phyloP scores from a whole-genome alignment of 2,113 vertebrate species.

The Boleophthalmus pectinirostris region DNA sequence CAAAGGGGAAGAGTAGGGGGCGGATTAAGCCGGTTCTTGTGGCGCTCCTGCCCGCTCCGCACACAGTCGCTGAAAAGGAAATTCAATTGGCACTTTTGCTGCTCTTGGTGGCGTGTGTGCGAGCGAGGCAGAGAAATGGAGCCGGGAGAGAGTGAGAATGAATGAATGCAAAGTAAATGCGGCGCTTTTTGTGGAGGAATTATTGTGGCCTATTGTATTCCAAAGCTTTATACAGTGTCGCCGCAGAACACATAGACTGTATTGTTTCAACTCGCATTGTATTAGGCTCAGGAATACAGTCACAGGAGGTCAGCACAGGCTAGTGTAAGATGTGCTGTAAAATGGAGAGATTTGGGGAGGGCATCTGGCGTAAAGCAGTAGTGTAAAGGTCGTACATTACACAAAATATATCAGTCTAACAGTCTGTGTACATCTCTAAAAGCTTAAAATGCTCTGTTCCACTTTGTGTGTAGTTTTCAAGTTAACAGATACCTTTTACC shows the following conservation, averaged over 20 bases:
- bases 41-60: slow-evolving; percentile 51
- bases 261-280: slow-evolving; percentile 20
- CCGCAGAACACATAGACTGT: slow-evolving; percentile 20
- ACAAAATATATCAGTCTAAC: no score
- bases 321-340: neutral
- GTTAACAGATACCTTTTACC: no score
- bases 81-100: slow-evolving; percentile 65
- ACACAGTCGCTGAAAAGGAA: slow-evolving; percentile 54
- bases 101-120: slow-evolving; percentile 31
- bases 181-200: slow-evolving; percentile 10
- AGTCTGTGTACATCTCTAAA: no score
- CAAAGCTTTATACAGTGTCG: neutral
- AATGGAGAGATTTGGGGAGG: neutral
- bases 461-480: no score
- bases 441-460: no score
- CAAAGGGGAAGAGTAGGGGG: slow-evolving; percentile 52
- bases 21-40: slow-evolving; percentile 66
- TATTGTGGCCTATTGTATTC: neutral
- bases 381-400: no score
- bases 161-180: slow-evolving; percentile 55
- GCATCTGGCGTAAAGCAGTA: neutral
- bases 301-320: neutral
- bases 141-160: slow-evolving; percentile 26
- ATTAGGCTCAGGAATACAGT: neutral
- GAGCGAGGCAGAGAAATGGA: slow-evolving; percentile 23